Conservation (phyloP, 1,140 invertebrate species). For the Ruditapes philippinarum region DNA sequence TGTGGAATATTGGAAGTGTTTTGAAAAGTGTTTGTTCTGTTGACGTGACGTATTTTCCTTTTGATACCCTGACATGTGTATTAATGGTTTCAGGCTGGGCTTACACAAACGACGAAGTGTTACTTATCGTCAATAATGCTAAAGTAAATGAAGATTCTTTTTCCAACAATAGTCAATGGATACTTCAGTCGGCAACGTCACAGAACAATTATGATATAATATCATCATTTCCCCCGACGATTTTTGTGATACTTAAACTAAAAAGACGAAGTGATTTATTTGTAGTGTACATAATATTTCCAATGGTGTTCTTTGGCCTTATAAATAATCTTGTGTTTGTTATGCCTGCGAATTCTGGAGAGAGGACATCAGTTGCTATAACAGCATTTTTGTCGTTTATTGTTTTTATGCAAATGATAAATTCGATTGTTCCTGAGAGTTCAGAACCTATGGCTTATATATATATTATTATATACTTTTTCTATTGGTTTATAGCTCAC, state of each 20-base stretch:
- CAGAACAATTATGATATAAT: neutral
- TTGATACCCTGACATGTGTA: slow-evolving; percentile 39
- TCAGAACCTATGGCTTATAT: slow-evolving; percentile 87
- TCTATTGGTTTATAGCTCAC: slow-evolving; percentile 41
- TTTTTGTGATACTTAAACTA: slow-evolving; percentile 20
- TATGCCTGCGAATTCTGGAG: slow-evolving; percentile 88
- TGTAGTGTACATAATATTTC: slow-evolving; percentile 88
- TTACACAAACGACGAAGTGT: neutral
- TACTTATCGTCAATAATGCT: neutral
- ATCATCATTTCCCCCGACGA: neutral
- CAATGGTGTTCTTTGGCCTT: slow-evolving; percentile 88
- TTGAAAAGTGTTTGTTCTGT: slow-evolving; percentile 27
- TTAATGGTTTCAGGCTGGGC: slow-evolving; percentile 10
- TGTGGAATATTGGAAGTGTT: slow-evolving; percentile 15
- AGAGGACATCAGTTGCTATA: slow-evolving; percentile 88
- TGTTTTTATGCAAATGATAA: slow-evolving; percentile 89
- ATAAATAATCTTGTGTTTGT: slow-evolving; percentile 89
- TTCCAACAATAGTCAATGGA: slow-evolving; percentile 48
- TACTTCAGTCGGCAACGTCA: neutral
- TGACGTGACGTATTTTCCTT: slow-evolving; percentile 58
- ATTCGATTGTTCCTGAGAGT: slow-evolving; percentile 89
- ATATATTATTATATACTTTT: slow-evolving; percentile 53
- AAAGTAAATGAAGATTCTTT: neutral
- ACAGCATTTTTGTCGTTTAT: slow-evolving; percentile 89
- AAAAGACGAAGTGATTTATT: slow-evolving; percentile 80